Percentiles rank a stretch among this genome's conserved stretches.
Evolutionary conservation across 2,797 vertebrate genomes (phyloP).

Genomic region (Lacerta viridis): DNA sequence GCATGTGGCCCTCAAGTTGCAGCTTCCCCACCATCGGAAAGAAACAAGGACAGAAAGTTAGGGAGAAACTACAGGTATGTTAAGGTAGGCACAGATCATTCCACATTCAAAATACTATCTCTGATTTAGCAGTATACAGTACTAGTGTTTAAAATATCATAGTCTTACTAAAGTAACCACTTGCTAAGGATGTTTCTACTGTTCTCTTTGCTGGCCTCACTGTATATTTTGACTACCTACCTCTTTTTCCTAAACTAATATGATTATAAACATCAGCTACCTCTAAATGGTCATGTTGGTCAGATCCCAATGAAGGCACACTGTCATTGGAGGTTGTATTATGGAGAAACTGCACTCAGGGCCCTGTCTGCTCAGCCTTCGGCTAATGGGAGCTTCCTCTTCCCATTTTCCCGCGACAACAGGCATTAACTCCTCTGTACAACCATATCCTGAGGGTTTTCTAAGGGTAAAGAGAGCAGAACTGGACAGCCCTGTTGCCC

Average conservation of each 20-base stretch:
- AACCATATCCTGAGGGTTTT: neutral
- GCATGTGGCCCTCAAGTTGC: neutral
- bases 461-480: neutral
- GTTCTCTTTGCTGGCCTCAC: neutral
- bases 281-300: neutral
- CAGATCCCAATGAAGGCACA: neutral
- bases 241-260: constrained; percentile 11
- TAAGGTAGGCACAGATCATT: neutral
- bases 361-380: neutral
- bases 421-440: neutral
- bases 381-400: neutral
- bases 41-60: neutral
- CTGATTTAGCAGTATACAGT: neutral
- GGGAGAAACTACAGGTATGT: neutral
- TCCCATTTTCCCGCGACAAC: neutral
- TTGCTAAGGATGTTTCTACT: neutral
- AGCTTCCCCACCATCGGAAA: neutral
- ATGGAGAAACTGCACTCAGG: neutral
- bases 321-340: neutral
- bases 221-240: neutral
- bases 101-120: neutral
- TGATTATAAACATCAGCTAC: neutral
- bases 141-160: neutral
- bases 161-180: neutral
- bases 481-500: neutral